Percentiles rank a stretch among this genome's conserved stretches.
phyloP scores from a whole-genome alignment of 2,888 invertebrate genomes.

The Ganaspis brasiliensis region DNA sequence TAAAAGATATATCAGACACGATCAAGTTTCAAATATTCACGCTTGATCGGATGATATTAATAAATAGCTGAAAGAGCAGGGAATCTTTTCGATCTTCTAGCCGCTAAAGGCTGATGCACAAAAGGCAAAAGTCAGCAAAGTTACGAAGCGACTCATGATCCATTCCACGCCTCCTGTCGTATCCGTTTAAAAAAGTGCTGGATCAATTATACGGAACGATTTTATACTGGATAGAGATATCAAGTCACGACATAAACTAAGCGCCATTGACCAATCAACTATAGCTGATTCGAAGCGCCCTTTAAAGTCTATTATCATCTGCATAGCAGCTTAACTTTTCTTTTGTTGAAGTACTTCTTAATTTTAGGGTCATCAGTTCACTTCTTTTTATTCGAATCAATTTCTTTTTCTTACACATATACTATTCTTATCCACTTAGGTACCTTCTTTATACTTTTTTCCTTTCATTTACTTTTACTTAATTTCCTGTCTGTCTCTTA shows the following conservation, averaged over 20 bases:
- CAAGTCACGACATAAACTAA: conserved; percentile 17
- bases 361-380: not conserved
- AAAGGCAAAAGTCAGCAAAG: conserved; percentile 5
- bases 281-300: conserved; percentile 34
- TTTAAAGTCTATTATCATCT: conserved; percentile 23
- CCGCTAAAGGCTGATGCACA: conserved; percentile 3
- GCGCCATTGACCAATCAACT: conserved; percentile 29
- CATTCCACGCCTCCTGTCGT: conserved; percentile 30
- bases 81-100: conserved; percentile 16
- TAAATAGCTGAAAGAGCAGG: conserved; percentile 28
- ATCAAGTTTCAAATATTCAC: conserved; percentile 64
- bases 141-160: conserved; percentile 19
- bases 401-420: no score
- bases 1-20: conserved; percentile 49
- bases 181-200: conserved; percentile 14
- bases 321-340: not conserved
- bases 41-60: conserved; percentile 52
- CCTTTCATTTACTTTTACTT: no score
- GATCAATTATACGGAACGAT: conserved; percentile 37
- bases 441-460: no score
- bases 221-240: conserved; percentile 31
- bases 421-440: no score
- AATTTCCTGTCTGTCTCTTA: no score
- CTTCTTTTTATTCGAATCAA: no score
- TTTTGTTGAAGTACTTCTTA: not conserved